Evolutionary conservation across 2,113 vertebrate species (phyloP).

Genomic region (Petromus typicus): DNA sequence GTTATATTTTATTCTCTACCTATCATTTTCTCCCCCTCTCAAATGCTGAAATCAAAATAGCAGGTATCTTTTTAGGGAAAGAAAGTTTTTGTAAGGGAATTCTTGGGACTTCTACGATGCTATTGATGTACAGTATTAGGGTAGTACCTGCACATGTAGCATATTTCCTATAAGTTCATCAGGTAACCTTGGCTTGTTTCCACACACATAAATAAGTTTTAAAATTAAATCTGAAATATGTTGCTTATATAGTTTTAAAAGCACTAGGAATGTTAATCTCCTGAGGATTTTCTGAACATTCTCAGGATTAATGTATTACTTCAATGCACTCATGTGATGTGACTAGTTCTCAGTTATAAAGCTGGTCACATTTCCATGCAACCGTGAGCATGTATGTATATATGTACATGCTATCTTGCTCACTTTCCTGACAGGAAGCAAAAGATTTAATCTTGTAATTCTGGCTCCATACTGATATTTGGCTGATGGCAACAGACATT

Average conservation of each 20-base stretch:
- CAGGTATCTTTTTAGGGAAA: neutral
- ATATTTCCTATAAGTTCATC: neutral
- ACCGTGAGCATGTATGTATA: neutral
- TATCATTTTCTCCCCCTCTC: neutral
- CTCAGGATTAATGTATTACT: neutral
- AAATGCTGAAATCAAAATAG: neutral
- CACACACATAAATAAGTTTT: neutral
- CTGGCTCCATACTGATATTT: neutral
- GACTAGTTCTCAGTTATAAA: neutral
- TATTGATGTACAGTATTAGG: neutral
- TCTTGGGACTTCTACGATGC: accelerated
- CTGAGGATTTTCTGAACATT: neutral
- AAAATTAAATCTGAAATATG: neutral
- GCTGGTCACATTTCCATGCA: neutral
- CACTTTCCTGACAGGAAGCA: neutral
- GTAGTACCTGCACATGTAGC: neutral
- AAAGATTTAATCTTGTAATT: neutral
- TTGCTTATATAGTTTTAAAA: neutral
- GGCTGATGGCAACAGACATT: too few species aligned
- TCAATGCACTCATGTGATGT: neutral
- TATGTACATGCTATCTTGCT: neutral
- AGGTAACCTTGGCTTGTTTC: neutral
- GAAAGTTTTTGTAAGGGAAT: neutral
- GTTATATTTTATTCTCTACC: neutral
- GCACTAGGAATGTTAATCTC: neutral